A percentile compares a stretch with the other conserved stretches of the same genome.
phyloP scores from a whole-genome alignment of 2,797 vertebrate species.

The Naso thynnoides region DNA sequence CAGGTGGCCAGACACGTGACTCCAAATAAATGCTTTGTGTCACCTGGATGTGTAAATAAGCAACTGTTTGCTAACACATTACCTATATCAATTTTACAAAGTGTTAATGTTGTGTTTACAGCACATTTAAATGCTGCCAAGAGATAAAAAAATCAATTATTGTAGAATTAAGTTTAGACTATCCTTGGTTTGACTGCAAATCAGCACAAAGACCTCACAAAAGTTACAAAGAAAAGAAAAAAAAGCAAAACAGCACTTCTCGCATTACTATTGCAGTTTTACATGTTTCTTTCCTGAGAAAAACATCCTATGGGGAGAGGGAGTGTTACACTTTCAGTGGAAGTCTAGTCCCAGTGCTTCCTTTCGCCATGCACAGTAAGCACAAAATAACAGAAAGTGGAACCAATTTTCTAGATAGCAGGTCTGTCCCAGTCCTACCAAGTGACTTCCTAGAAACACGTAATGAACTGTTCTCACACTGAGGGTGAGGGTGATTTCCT shows the following conservation, averaged over 20 bases:
- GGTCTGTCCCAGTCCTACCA: not conserved
- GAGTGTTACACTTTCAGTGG: not conserved
- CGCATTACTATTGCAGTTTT: not conserved
- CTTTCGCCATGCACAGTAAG: not conserved
- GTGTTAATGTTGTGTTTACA: too few relatives aligned
- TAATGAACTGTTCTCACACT: slow-evolving; percentile 9
- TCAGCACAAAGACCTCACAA: not conserved
- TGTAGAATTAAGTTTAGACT: not conserved
- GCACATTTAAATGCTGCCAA: not conserved
- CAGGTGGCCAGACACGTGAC: not conserved
- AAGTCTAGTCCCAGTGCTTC: not conserved
- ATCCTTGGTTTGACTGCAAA: not conserved
- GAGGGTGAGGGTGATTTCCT: slow-evolving; percentile 39
- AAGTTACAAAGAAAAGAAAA: not conserved
- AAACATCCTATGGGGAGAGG: slow-evolving; percentile 7
- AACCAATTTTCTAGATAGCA: not conserved
- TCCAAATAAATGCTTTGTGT: not conserved
- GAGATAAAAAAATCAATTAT: not conserved
- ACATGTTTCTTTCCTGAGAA: not conserved
- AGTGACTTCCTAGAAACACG: slow-evolving; percentile 3
- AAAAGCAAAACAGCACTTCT: not conserved
- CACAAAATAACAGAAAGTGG: not conserved
- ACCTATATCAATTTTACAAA: not conserved
- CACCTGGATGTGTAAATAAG: not conserved
- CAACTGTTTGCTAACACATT: not conserved